Evolutionary conservation across 2,888 invertebrate genomes (phyloP).

Genomic region (Gastracanthus pulcherrimus): DNA sequence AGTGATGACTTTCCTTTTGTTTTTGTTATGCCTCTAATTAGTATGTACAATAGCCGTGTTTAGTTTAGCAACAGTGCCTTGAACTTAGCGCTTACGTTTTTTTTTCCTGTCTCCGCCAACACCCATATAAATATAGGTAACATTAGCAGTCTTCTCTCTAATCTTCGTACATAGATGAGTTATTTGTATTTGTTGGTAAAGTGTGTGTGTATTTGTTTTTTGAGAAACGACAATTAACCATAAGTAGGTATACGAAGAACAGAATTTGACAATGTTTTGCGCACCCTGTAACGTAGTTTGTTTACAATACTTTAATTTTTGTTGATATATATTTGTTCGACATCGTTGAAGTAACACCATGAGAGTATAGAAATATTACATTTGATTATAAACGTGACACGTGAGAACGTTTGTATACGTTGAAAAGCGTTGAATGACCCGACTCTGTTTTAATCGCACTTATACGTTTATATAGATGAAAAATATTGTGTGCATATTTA

Average conservation of each 20-base stretch:
- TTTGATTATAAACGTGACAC: background rate
- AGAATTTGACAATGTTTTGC: conserved; percentile 34
- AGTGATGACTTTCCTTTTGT: conserved; percentile 50
- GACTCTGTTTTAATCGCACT: conserved; percentile 2
- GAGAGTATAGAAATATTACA: background rate
- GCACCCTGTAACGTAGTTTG: conserved; percentile 44
- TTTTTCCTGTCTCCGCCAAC: background rate
- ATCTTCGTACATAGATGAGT: background rate
- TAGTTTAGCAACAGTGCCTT: conserved; percentile 28
- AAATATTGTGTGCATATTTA: background rate
- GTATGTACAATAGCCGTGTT: background rate
- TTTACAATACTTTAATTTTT: background rate
- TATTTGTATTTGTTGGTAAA: background rate
- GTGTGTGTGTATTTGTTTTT: background rate
- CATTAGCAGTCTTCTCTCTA: conserved; percentile 1
- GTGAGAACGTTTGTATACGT: conserved; percentile 3
- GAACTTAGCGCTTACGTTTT: conserved; percentile 33
- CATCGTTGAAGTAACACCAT: background rate
- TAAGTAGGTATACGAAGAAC: conserved; percentile 12
- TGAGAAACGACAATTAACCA: background rate
- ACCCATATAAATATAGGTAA: background rate
- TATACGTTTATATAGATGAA: background rate
- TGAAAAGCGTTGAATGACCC: conserved; percentile 18
- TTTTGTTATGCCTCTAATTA: conserved; percentile 37
- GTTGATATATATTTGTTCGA: conserved; percentile 20